phyloP scores from a whole-genome alignment of 2,888 invertebrate species.

The Alloplasta piceator region DNA sequence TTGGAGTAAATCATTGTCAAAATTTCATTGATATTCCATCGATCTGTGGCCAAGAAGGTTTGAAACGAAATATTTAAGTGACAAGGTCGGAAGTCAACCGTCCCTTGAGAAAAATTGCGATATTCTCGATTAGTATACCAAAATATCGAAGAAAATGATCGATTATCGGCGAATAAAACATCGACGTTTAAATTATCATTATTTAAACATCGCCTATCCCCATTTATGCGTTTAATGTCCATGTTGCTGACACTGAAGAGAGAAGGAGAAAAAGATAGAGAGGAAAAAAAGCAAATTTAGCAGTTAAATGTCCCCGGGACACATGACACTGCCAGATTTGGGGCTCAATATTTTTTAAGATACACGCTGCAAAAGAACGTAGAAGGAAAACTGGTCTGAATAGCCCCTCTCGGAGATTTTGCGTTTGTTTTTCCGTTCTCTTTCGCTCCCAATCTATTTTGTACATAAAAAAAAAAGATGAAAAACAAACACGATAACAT shows the following conservation, averaged over 20 bases:
- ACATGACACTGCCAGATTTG: conserved; percentile 78
- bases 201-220: too few relatives aligned
- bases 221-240: conserved; percentile 58
- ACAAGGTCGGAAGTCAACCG: too few relatives aligned
- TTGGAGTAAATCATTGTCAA: too few relatives aligned
- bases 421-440: conserved; percentile 35
- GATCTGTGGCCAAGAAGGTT: too few relatives aligned
- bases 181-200: too few relatives aligned
- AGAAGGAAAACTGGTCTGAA: conserved; percentile 71
- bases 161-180: too few relatives aligned
- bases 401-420: background rate
- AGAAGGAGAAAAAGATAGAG: conserved; percentile 11
- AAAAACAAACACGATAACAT: conserved; percentile 46
- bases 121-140: too few relatives aligned
- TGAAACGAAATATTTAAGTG: too few relatives aligned
- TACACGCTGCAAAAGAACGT: conserved; percentile 75
- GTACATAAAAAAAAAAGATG: conserved; percentile 56
- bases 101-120: too few relatives aligned
- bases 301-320: conserved; percentile 64
- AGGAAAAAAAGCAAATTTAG: conserved; percentile 38
- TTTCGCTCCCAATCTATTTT: conserved; percentile 58
- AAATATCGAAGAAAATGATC: too few relatives aligned
- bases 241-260: conserved; percentile 47
- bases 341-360: conserved; percentile 79
- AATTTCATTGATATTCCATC: too few relatives aligned